Conservation (phyloP, 1,140 invertebrate genomes). For the Lethrus apterus region DNA sequence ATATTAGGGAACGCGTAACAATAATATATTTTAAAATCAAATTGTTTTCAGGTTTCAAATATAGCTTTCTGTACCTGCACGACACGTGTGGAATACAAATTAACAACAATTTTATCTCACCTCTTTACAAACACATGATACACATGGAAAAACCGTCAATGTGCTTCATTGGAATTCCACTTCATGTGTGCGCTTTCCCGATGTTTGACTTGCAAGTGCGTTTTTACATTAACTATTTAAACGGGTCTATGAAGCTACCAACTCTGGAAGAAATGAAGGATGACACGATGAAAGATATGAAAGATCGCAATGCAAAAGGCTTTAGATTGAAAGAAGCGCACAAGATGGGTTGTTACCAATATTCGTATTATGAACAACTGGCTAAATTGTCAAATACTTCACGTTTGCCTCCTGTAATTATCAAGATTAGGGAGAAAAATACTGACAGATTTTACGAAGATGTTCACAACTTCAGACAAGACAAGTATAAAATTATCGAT, state of each 20-base stretch:
- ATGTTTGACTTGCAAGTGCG: conserved; percentile 61
- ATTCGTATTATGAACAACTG: conserved; percentile 52
- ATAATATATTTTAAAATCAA: no score
- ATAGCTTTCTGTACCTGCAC: conserved; percentile 54
- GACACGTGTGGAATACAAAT: conserved; percentile 49
- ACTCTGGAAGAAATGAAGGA: conserved; percentile 50
- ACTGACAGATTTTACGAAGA: conserved; percentile 34
- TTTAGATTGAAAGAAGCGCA: conserved; percentile 52
- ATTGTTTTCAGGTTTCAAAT: conserved; percentile 48
- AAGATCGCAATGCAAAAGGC: conserved; percentile 40
- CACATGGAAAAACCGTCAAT: conserved; percentile 56
- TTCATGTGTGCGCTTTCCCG: conserved; percentile 56
- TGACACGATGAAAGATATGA: conserved; percentile 49
- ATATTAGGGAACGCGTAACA: no score
- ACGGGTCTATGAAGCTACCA: conserved; percentile 46
- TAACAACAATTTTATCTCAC: conserved; percentile 52
- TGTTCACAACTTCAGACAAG: conserved; percentile 34
- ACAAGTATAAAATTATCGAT: conserved; percentile 36
- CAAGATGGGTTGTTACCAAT: conserved; percentile 50
- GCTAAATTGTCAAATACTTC: conserved; percentile 45
- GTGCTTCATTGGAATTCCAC: conserved; percentile 58
- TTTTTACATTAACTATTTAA: conserved; percentile 50
- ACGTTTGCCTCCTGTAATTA: conserved; percentile 47
- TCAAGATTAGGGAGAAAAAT: conserved; percentile 36
- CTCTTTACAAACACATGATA: conserved; percentile 65